Conservation (phyloP, 2,113 vertebrate genomes). For the Zosterops lateralis region DNA sequence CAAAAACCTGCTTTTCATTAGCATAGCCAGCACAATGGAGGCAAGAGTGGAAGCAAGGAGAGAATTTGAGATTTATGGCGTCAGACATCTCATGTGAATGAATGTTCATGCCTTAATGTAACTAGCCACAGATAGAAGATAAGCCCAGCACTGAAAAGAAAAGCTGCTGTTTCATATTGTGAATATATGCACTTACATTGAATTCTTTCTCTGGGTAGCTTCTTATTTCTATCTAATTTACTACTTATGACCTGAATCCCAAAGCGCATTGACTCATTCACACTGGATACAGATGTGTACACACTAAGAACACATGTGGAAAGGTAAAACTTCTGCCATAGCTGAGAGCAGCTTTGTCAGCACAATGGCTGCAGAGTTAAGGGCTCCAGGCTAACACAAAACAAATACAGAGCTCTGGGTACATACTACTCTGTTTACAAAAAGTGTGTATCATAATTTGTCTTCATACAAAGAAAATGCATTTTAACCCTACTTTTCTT, state of each 20-base stretch:
- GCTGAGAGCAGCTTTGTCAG: background rate
- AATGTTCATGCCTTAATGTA: slow-evolving; percentile 36
- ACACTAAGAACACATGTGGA: background rate
- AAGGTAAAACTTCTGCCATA: slow-evolving; percentile 5
- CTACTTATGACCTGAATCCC: background rate
- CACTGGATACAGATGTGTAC: background rate
- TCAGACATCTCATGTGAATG: slow-evolving; percentile 13
- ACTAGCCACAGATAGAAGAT: background rate
- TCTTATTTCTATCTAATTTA: slow-evolving; percentile 13
- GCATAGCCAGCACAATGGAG: slow-evolving; percentile 14
- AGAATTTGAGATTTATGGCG: slow-evolving; percentile 38
- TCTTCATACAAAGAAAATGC: background rate
- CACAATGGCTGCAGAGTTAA: background rate
- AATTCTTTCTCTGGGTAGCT: background rate
- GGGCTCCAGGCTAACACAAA: background rate
- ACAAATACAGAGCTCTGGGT: background rate
- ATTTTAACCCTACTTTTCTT: background rate
- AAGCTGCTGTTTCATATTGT: background rate
- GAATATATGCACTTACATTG: background rate
- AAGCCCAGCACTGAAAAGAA: slow-evolving; percentile 13
- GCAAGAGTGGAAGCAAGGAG: slow-evolving; percentile 5
- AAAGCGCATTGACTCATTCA: background rate
- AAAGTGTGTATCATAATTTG: background rate
- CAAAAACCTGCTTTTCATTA: slow-evolving; percentile 28
- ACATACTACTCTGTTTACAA: background rate